Conservation (phyloP, 2,797 vertebrate genomes). For the Australoheros facetus region DNA sequence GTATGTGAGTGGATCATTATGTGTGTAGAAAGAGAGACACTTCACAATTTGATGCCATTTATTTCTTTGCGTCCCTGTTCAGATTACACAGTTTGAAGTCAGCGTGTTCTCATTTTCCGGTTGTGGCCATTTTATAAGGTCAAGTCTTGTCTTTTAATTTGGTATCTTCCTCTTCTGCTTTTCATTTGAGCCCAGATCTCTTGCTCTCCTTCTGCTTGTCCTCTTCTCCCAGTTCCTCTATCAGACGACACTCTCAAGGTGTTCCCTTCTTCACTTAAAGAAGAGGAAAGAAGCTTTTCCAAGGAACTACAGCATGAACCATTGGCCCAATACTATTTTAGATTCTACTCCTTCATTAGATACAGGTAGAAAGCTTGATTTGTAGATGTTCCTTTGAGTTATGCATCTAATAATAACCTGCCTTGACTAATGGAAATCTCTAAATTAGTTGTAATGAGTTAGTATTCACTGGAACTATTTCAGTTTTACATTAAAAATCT, state of each 20-base stretch:
- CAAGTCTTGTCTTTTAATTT: neutral
- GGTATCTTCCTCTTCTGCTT: neutral
- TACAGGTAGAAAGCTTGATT: constrained; percentile 13
- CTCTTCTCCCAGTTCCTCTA: neutral
- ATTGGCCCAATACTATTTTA: constrained; percentile 4
- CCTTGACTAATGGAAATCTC: neutral
- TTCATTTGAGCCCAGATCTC: constrained; percentile 6
- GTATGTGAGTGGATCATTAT: neutral
- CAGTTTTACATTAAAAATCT: neutral
- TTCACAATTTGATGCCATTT: neutral
- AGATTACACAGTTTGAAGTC: constrained; percentile 1
- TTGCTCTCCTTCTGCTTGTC: neutral
- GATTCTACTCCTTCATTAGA: neutral
- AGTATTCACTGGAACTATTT: neutral
- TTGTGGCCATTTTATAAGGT: constrained; percentile 7
- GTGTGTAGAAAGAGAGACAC: neutral
- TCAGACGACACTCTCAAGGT: neutral
- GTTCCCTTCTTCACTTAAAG: neutral
- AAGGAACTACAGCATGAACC: neutral
- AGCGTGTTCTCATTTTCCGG: neutral
- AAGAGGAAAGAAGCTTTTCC: neutral
- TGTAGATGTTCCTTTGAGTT: neutral
- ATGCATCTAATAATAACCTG: neutral
- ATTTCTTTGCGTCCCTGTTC: neutral
- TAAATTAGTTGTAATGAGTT: neutral